Conservation (phyloP, 2,113 vertebrate genomes). For the Syngnathus floridae region DNA sequence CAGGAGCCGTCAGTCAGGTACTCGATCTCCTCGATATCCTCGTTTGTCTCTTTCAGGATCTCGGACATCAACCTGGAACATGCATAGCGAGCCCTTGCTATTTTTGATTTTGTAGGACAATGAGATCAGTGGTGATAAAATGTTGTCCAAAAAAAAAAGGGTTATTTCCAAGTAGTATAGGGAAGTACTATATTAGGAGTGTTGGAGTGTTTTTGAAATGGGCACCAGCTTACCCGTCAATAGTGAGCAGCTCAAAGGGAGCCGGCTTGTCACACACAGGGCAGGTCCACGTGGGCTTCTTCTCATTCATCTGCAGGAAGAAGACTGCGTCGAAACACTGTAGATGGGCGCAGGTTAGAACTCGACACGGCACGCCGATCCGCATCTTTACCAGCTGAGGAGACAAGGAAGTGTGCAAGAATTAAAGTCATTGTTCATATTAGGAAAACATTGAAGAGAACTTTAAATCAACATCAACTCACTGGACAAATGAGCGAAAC, state of each 20-base stretch:
- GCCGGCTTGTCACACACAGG: constrained; percentile 96
- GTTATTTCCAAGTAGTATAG: background rate
- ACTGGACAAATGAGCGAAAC: constrained; percentile 97
- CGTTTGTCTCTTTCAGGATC: constrained; percentile 86
- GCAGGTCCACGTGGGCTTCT: constrained; percentile 98
- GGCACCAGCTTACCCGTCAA: constrained; percentile 81
- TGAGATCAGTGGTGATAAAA: background rate
- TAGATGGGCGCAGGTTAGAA: constrained; percentile 90
- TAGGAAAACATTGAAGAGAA: too few relatives aligned
- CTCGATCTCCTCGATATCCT: constrained; percentile 93
- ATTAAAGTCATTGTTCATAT: background rate
- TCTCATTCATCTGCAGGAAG: constrained; percentile 99
- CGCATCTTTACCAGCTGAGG: constrained; percentile 97
- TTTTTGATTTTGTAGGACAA: background rate
- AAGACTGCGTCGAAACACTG: constrained; percentile 99
- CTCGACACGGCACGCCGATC: constrained; percentile 89
- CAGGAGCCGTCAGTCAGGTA: constrained; percentile 94
- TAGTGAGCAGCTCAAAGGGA: constrained; percentile 92
- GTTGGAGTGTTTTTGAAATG: background rate
- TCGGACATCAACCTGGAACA: constrained; percentile 83
- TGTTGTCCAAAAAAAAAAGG: background rate
- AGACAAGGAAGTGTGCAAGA: background rate
- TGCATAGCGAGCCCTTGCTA: background rate
- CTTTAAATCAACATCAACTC: constrained; percentile 48
- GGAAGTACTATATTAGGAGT: background rate